Conservation (phyloP, 2,113 vertebrate species). For the Irena cyanogastra region DNA sequence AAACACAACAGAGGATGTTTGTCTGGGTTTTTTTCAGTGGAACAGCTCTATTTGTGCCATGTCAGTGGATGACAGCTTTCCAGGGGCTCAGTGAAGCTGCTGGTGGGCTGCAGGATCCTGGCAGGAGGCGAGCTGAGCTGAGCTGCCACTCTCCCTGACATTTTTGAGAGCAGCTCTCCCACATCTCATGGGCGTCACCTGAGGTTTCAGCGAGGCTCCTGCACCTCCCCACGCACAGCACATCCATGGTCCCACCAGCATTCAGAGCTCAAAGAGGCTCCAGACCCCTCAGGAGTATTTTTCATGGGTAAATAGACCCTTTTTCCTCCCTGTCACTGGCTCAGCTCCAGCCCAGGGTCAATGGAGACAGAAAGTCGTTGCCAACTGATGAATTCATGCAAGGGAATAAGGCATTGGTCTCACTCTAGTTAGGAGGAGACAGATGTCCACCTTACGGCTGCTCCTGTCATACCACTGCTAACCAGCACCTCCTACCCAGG, state of each 20-base stretch:
- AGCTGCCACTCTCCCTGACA: neutral
- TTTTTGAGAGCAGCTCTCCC: neutral
- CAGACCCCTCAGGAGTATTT: neutral
- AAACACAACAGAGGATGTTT: neutral
- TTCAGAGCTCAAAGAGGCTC: neutral
- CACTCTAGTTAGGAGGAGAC: neutral
- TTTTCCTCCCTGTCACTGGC: neutral
- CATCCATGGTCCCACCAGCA: neutral
- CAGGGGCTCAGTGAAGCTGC: neutral
- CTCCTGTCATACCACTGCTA: neutral
- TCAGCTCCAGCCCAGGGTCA: neutral
- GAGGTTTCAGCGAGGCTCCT: accelerated
- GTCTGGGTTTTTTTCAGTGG: neutral
- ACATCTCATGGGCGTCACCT: neutral
- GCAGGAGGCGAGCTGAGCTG: neutral
- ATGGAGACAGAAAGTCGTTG: neutral
- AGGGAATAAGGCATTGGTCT: neutral
- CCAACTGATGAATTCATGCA: neutral
- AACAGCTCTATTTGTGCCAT: neutral
- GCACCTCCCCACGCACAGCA: neutral
- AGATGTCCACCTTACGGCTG: neutral
- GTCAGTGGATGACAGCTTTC: neutral
- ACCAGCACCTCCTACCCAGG: neutral
- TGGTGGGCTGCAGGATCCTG: neutral
- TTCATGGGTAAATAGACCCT: neutral